A percentile compares a stretch with the other conserved stretches of the same genome.
These are phyloP conservation scores for Syritta pipiens DNA, from an alignment of 2,888 invertebrate genomes.

Conservation along the genomic window DNA sequence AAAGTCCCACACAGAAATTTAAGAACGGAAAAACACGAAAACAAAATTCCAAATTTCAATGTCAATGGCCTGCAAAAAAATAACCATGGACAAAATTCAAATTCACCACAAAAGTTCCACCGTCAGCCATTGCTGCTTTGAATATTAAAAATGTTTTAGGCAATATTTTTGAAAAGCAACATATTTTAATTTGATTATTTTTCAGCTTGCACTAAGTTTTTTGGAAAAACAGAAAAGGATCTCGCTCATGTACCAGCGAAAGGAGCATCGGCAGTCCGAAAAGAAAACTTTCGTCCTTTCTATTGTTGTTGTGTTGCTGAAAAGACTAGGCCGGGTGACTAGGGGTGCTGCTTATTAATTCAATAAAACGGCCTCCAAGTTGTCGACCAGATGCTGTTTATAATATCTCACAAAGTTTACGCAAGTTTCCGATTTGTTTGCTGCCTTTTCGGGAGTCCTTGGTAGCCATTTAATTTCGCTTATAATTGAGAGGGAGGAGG, in stretches of 20 bases:
- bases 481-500: slow-evolving; percentile 51
- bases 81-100: background rate
- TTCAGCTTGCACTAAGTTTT: slow-evolving; percentile 4
- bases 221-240: slow-evolving; percentile 2
- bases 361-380: slow-evolving; percentile 56
- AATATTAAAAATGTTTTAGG: slow-evolving; percentile 47
- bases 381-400: slow-evolving; percentile 53
- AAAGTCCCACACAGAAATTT: too few species aligned
- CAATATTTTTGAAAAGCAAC: slow-evolving; percentile 26
- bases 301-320: background rate
- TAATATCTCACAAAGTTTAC: slow-evolving; percentile 49
- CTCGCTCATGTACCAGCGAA: slow-evolving; percentile 5
- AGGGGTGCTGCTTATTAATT: slow-evolving; percentile 63
- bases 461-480: slow-evolving; percentile 48
- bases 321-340: slow-evolving; percentile 22
- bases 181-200: slow-evolving; percentile 53
- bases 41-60: background rate
- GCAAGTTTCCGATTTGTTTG: slow-evolving; percentile 30
- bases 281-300: slow-evolving; percentile 10
- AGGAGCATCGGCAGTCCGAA: too few species aligned
- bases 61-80: background rate
- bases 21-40: too few species aligned
- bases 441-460: slow-evolving; percentile 2
- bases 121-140: background rate
- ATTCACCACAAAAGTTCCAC: slow-evolving; percentile 12